These are phyloP conservation scores for Watsonalla cultraria DNA, from an alignment of 2,888 invertebrate genomes.

Conservation along the genomic window DNA sequence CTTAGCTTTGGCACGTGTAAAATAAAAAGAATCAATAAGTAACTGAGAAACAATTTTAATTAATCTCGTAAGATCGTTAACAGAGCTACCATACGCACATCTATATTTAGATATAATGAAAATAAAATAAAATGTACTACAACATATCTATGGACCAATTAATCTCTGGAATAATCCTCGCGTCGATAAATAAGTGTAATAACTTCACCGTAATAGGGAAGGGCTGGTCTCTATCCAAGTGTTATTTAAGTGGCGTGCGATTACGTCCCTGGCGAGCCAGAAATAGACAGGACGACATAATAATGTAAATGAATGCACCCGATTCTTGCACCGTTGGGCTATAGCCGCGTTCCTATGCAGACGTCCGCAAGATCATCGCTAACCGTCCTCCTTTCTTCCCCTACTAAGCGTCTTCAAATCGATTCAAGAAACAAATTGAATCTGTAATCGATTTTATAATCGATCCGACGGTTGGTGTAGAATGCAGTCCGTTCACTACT, in stretches of 20 bases:
- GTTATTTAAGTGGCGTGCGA: slow-evolving; percentile 7
- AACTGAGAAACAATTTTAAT: too few species aligned
- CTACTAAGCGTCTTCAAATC: slow-evolving; percentile 22
- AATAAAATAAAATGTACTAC: background rate
- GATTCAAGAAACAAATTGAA: background rate
- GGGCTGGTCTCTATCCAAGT: background rate
- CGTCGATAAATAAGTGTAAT: background rate
- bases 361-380: slow-evolving; percentile 39
- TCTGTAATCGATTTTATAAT: background rate
- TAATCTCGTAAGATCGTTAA: too few species aligned
- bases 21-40: too few species aligned
- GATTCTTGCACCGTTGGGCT: slow-evolving; percentile 50
- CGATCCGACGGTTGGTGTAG: background rate
- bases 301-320: slow-evolving; percentile 61
- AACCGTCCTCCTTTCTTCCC: slow-evolving; percentile 30
- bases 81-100: too few species aligned
- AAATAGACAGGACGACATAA: slow-evolving; percentile 54
- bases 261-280: slow-evolving; percentile 37
- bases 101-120: background rate
- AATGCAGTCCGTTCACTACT: background rate
- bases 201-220: background rate
- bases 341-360: slow-evolving; percentile 49
- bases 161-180: background rate
- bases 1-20: too few species aligned
- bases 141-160: background rate